These are phyloP conservation scores for Lota lota DNA, from an alignment of 2,113 vertebrate genomes.

Conservation along the genomic window DNA sequence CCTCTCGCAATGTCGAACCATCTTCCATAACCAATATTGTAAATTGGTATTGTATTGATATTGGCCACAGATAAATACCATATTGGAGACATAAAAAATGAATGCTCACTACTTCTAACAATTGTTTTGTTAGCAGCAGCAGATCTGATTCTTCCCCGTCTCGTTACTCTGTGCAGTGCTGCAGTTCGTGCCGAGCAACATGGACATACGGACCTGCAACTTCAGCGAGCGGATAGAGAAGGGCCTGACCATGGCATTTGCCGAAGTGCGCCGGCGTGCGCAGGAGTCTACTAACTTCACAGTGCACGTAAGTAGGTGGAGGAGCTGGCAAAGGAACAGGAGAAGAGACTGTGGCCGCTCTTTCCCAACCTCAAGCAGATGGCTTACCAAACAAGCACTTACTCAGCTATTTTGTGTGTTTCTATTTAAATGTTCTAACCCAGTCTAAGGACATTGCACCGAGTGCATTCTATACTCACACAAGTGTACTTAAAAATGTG, in stretches of 20 bases:
- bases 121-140: background rate
- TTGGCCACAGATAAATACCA: background rate
- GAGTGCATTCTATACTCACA: background rate
- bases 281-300: conserved; percentile 83
- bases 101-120: background rate
- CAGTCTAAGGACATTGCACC: conserved; percentile 4
- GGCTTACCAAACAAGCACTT: background rate
- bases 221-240: conserved; percentile 88
- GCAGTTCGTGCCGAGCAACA: conserved; percentile 88
- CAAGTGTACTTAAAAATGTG: no score
- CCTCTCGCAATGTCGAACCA: background rate
- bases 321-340: background rate
- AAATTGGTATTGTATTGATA: background rate
- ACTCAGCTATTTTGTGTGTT: conserved; percentile 8
- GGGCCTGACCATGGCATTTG: conserved; percentile 83
- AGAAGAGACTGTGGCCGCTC: no score
- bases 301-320: conserved; percentile 79
- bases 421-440: background rate
- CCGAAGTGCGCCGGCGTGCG: conserved; percentile 79
- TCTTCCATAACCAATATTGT: background rate
- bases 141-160: background rate
- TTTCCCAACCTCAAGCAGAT: background rate
- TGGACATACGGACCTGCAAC: conserved; percentile 86
- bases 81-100: background rate
- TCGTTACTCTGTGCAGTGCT: conserved; percentile 75